These are phyloP conservation scores for Murina feae DNA, from an alignment of 2,113 vertebrate genomes.

Conservation along the genomic window DNA sequence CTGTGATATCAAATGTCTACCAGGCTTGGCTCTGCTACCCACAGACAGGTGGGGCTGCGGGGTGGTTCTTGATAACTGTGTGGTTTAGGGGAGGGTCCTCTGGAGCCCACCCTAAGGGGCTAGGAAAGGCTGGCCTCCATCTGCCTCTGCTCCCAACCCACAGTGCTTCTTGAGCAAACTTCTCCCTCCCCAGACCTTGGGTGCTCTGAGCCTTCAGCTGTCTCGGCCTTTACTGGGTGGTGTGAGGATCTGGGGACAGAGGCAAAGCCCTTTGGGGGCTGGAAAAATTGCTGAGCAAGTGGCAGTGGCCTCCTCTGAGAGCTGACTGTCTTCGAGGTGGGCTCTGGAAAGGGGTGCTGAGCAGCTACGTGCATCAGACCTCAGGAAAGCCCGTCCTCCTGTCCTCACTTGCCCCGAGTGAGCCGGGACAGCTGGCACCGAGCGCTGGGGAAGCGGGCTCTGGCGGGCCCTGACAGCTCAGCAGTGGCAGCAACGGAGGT, in stretches of 20 bases:
- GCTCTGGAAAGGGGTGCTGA: not conserved
- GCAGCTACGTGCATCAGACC: not conserved
- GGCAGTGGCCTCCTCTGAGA: not conserved
- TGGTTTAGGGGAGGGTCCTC: not conserved
- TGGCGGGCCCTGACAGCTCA: conserved; percentile 61
- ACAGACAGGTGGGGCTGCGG: not conserved
- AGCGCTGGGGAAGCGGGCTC: conserved; percentile 17
- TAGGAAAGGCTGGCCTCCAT: not conserved
- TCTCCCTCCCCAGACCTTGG: not conserved
- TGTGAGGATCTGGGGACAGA: not conserved
- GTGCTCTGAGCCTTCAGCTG: not conserved
- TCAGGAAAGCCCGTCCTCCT: conserved; percentile 14
- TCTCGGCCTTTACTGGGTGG: not conserved
- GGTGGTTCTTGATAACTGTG: not conserved
- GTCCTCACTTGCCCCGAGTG: conserved; percentile 67
- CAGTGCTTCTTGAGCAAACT: not conserved
- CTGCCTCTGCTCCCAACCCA: not conserved
- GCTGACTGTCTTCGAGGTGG: conserved; percentile 24
- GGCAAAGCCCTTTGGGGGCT: not conserved
- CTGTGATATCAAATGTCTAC: conserved; percentile 53
- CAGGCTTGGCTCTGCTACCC: conserved; percentile 9
- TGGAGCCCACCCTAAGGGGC: not conserved
- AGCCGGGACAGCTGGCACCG: conserved; percentile 53
- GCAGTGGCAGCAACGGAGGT: conserved; percentile 43
- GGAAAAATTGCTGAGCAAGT: not conserved